A percentile compares a stretch with the other conserved stretches of the same genome.
These are phyloP conservation scores for Egretta garzetta DNA, from an alignment of 2,113 vertebrate genomes.

Conservation along the genomic window DNA sequence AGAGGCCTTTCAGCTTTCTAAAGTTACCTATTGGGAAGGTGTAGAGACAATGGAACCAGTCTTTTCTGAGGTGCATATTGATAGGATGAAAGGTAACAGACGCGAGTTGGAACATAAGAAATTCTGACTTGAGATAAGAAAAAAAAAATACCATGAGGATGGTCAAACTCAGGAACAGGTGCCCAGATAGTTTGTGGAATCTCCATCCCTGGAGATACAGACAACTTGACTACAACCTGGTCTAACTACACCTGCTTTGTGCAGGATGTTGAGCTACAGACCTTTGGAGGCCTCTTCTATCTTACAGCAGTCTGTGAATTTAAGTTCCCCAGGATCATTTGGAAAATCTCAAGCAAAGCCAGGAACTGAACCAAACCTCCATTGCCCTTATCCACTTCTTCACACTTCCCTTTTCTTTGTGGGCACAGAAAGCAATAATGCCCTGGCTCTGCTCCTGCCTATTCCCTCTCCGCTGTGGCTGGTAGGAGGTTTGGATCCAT, in stretches of 20 bases:
- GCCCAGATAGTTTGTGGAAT: background rate
- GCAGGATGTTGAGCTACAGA: background rate
- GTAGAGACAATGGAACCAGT: background rate
- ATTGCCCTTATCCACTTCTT: background rate
- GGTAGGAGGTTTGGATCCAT: background rate
- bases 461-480: background rate
- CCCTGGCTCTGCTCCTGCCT: background rate
- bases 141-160: background rate
- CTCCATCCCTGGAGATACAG: background rate
- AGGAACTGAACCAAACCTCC: background rate
- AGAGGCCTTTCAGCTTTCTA: background rate
- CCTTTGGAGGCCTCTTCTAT: background rate
- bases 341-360: background rate
- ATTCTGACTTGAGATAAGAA: background rate
- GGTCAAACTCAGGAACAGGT: background rate
- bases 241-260: background rate
- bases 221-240: background rate
- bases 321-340: background rate
- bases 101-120: background rate
- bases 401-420: background rate
- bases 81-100: background rate
- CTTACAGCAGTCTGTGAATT: background rate
- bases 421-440: background rate
- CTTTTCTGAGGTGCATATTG: background rate
- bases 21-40: background rate